Conservation (phyloP, 1,140 invertebrate species). For the Zaprionus africanus region DNA sequence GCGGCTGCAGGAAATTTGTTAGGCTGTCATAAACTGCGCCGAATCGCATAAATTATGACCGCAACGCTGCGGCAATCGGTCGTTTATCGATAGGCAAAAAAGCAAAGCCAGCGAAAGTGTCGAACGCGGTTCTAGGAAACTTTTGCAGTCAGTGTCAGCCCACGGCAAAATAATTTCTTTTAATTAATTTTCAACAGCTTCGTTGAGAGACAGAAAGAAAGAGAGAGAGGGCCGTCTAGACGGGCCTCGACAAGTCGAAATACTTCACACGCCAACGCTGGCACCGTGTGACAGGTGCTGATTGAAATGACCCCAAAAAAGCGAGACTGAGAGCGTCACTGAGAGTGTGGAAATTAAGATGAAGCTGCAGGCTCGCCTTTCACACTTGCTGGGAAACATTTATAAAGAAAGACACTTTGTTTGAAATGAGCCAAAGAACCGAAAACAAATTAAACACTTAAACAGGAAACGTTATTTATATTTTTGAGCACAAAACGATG, state of each 20-base stretch:
- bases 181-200: slow-evolving; percentile 75
- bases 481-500: neutral
- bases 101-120: slow-evolving; percentile 65
- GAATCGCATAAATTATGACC: slow-evolving; percentile 74
- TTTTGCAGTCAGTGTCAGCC: slow-evolving; percentile 33
- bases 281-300: slow-evolving; percentile 73
- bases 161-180: slow-evolving; percentile 69
- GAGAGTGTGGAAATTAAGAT: slow-evolving; percentile 42
- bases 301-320: slow-evolving; percentile 75
- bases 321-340: slow-evolving; percentile 17
- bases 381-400: slow-evolving; percentile 59
- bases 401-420: slow-evolving; percentile 16
- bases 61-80: slow-evolving; percentile 37
- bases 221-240: slow-evolving; percentile 30
- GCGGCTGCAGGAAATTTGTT: slow-evolving; percentile 73
- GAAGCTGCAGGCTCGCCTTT: slow-evolving; percentile 47
- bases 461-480: slow-evolving; percentile 7
- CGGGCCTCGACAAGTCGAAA: slow-evolving; percentile 37
- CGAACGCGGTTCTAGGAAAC: slow-evolving; percentile 55
- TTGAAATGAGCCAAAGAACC: slow-evolving; percentile 26
- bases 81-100: slow-evolving; percentile 67
- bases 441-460: slow-evolving; percentile 51
- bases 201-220: neutral
- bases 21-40: slow-evolving; percentile 76
- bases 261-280: slow-evolving; percentile 62